Evolutionary conservation across 2,797 vertebrate species (phyloP).

Genomic region (Rhincodon typus): DNA sequence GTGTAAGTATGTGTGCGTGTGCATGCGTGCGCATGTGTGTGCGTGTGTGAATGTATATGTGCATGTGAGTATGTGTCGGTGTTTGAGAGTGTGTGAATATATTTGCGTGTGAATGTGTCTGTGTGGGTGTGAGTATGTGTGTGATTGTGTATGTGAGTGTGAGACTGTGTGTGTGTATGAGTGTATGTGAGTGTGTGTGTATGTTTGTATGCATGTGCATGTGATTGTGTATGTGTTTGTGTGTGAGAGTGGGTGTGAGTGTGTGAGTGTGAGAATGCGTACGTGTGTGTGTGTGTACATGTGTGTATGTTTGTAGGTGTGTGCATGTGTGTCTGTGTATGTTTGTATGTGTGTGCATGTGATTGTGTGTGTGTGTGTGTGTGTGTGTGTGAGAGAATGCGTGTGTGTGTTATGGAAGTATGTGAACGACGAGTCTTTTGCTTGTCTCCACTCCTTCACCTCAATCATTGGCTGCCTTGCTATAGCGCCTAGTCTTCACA

Average conservation of each 20-base stretch:
- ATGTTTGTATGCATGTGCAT: neutral
- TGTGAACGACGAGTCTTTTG: too few relatives aligned
- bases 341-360: neutral
- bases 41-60: too few relatives aligned
- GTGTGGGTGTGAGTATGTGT: neutral
- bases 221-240: neutral
- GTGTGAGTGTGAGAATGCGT: neutral
- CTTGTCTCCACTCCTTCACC: neutral
- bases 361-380: neutral
- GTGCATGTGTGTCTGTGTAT: neutral
- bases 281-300: neutral
- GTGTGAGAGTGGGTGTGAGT: neutral
- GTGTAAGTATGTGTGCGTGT: too few relatives aligned
- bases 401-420: too few relatives aligned
- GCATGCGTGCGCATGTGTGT: too few relatives aligned
- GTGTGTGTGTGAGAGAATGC: neutral
- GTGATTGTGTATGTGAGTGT: neutral
- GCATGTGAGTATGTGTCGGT: neutral
- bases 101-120: neutral
- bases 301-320: neutral
- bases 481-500: neutral
- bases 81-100: neutral
- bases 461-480: neutral
- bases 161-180: neutral
- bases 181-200: neutral